Evolutionary conservation across 1,140 invertebrate genomes (phyloP).

Genomic region (Polypedilum pembai): DNA sequence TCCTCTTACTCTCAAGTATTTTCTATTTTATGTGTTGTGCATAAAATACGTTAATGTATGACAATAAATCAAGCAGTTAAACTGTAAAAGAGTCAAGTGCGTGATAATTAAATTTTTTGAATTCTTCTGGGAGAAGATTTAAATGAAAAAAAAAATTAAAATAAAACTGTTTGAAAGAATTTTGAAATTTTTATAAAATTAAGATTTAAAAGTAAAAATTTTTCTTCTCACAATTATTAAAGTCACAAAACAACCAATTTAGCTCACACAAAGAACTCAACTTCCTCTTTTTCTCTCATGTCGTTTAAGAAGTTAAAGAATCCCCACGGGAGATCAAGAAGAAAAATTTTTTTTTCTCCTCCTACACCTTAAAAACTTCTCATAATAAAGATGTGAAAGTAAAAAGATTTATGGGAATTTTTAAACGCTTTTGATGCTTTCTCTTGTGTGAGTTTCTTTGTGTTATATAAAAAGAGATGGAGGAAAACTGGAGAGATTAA

Average conservation of each 20-base stretch:
- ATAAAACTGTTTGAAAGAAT: no score
- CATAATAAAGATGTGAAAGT: conserved; percentile 7
- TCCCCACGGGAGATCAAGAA: not conserved
- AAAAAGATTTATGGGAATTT: not conserved
- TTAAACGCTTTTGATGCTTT: not conserved
- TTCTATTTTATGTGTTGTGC: no score
- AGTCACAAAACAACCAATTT: no score
- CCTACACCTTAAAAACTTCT: not conserved
- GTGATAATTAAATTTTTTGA: conserved; percentile 20
- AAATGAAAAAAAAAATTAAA: no score
- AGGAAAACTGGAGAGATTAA: not conserved
- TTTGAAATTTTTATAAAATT: no score
- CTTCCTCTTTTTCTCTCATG: not conserved
- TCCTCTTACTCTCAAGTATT: no score
- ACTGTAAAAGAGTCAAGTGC: not conserved
- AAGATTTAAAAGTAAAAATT: no score
- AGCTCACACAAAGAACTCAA: not conserved
- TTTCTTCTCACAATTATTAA: not conserved
- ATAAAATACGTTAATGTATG: not conserved
- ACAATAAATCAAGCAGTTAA: conserved; percentile 3
- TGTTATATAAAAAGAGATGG: no score
- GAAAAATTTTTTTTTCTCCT: not conserved
- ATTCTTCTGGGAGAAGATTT: not conserved
- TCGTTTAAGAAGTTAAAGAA: not conserved
- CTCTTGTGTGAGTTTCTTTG: no score